Evolutionary conservation across 2,113 vertebrate species (phyloP).

Genomic region (Tupaia tana): DNA sequence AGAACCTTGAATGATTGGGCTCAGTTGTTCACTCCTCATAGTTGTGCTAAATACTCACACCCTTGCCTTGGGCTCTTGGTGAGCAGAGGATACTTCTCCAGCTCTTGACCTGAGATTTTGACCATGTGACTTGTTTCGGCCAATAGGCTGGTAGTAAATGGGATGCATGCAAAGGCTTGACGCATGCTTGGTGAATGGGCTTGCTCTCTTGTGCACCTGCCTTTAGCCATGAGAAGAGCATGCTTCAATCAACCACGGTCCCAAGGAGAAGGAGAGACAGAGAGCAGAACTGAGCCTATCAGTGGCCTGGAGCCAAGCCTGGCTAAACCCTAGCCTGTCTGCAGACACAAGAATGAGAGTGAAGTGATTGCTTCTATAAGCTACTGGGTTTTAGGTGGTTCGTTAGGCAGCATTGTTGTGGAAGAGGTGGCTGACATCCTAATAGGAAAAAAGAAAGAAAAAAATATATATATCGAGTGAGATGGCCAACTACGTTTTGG

Average conservation of each 20-base stretch:
- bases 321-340: not conserved
- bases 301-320: not conserved
- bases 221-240: not conserved
- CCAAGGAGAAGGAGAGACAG: not conserved
- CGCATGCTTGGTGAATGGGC: not conserved
- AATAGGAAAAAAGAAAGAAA: not conserved
- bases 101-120: not conserved
- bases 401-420: not conserved
- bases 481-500: not conserved
- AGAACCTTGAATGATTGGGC: not conserved
- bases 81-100: not conserved
- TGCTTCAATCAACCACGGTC: not conserved
- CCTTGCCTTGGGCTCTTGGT: not conserved
- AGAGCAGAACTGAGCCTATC: not conserved
- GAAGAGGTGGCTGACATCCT: not conserved
- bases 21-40: not conserved
- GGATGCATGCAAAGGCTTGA: not conserved
- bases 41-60: not conserved
- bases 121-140: not conserved
- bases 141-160: not conserved
- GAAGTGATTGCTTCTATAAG: not conserved
- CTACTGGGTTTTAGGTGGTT: not conserved
- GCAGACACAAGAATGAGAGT: not conserved
- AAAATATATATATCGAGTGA: not conserved
- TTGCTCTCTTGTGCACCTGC: not conserved